These are phyloP conservation scores for Anser brachyrhynchus DNA, from an alignment of 2,113 vertebrate species.

Conservation along the genomic window DNA sequence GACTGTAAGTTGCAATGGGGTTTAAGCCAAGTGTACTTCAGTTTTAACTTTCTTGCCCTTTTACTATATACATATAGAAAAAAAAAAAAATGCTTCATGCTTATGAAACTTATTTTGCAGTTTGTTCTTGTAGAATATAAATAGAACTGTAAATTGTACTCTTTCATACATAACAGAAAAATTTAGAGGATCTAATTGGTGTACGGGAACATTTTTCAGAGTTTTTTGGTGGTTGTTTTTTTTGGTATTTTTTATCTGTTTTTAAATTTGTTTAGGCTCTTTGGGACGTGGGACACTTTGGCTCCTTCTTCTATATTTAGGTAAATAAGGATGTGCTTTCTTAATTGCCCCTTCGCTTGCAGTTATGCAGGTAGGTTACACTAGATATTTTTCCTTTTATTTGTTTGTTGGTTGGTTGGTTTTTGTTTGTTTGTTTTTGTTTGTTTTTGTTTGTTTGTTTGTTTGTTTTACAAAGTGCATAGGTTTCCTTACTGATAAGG, in stretches of 20 bases:
- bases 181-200: rapidly evolving
- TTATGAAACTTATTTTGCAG: background rate
- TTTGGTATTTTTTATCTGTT: background rate
- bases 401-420: background rate
- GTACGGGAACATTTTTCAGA: background rate
- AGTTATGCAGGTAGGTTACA: background rate
- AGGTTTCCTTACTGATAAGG: background rate
- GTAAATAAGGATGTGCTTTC: background rate
- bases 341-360: background rate
- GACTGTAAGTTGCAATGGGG: rapidly evolving
- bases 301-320: background rate
- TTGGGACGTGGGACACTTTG: background rate
- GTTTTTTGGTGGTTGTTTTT: background rate
- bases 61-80: background rate
- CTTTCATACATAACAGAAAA: background rate
- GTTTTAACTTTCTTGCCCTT: background rate
- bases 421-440: background rate
- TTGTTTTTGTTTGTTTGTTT: background rate
- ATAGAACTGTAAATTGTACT: background rate
- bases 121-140: background rate
- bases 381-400: background rate
- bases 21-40: background rate
- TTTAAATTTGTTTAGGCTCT: background rate
- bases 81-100: background rate
- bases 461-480: background rate